Evolutionary conservation across 2,797 vertebrate genomes (phyloP), one percentile per base, ranked within the genome.

Genomic region (Masticophis lateralis): DNA sequence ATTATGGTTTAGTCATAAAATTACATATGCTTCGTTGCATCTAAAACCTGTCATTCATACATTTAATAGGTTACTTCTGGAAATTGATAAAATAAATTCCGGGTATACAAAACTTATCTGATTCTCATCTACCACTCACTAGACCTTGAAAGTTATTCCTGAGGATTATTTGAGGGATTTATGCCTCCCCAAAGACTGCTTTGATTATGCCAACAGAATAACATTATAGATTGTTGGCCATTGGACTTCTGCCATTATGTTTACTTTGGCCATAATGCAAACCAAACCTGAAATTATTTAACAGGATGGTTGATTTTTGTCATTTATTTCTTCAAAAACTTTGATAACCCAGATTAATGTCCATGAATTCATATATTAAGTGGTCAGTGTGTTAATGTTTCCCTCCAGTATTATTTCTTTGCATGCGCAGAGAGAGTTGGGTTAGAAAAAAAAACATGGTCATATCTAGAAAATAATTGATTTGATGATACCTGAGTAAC

Each of bases 301-400:
- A 63, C 95, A 91, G 61, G 74, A 86, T 93, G 47, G 47, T 86
- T 16, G n/a, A 88, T 90, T 93, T 94, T 69, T 22, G 9, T 87
- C 60, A 89, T 94, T 90, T 51, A 4, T 5, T 2, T 22, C 12
- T 94, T 93, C 91, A 93, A 90, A 93, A 92, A 89, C 94, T 0
- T 0, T 79, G 60, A 66, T 94, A 93, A 95, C 93, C 95, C 87
- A 32, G 87, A 90, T 63, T 94, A 92, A 0, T 90, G 91, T 53
- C 93, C 89, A 92, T 94, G 86, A 89, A 86, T 92, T 90, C 96
- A 95, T 95, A 95, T 95, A 92, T 92, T 90, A 86, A 90, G 43
- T 91, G 63, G 83, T 57, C 59, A 32, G 57, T 37, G 20, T 86
- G 66, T 0, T 89, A 53, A 47, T 51, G 55, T 61, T 92, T 93